These are phyloP conservation scores for Parnassius orleans DNA, from an alignment of 2,888 invertebrate species.

Conservation along the genomic window DNA sequence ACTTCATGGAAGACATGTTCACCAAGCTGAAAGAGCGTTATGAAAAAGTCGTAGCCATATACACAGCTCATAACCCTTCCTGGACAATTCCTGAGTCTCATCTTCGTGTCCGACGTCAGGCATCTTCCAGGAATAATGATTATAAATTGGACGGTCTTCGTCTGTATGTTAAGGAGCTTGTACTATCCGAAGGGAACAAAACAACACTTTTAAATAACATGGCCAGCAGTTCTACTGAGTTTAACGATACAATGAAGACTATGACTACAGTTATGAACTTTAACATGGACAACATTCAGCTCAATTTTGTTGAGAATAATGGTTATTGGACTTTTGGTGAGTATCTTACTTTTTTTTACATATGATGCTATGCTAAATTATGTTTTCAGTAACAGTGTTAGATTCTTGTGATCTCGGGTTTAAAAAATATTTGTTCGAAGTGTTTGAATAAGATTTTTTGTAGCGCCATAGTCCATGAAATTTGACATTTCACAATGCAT, in stretches of 20 bases:
- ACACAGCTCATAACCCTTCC: conserved; percentile 81
- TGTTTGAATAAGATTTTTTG: too few relatives aligned
- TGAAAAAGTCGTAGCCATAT: conserved; percentile 76
- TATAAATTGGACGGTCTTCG: conserved; percentile 45
- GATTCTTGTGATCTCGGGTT: too few relatives aligned
- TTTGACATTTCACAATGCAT: too few relatives aligned
- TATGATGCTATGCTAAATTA: background rate
- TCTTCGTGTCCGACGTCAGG: conserved; percentile 55
- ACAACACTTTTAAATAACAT: conserved; percentile 28
- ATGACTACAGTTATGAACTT: conserved; percentile 49
- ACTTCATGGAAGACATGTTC: conserved; percentile 78
- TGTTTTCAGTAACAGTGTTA: background rate
- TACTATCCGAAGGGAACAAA: conserved; percentile 24
- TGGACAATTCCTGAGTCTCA: conserved; percentile 54
- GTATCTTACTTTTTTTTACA: conserved; percentile 31
- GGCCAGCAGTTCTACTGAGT: conserved; percentile 21
- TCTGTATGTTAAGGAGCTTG: conserved; percentile 42
- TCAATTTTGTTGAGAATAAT: conserved; percentile 47
- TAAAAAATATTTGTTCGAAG: too few relatives aligned
- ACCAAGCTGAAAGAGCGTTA: conserved; percentile 66
- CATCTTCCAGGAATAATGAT: conserved; percentile 29
- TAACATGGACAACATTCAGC: conserved; percentile 40
- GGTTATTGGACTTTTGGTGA: conserved; percentile 73
- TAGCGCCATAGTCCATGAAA: too few relatives aligned
- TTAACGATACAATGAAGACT: conserved; percentile 31